Conservation (phyloP, 2,888 invertebrate genomes). For the Drosophila ustulata region DNA sequence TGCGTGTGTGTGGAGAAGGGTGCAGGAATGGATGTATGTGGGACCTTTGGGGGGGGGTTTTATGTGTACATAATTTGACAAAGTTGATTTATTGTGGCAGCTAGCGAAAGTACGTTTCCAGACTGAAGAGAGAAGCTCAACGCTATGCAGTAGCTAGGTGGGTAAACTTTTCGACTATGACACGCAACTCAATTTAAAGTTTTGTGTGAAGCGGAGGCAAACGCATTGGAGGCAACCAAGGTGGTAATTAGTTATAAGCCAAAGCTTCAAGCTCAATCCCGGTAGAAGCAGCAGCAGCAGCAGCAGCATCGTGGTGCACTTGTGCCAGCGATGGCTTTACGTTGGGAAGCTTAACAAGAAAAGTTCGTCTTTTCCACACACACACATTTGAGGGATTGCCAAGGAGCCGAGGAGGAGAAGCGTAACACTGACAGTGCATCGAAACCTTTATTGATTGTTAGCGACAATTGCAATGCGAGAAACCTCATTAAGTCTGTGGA, state of each 20-base stretch:
- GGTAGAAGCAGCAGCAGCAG: no score
- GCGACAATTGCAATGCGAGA: slow-evolving; percentile 18
- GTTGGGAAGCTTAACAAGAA: slow-evolving; percentile 37
- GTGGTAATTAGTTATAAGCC: slow-evolving; percentile 62
- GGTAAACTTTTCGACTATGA: slow-evolving; percentile 65
- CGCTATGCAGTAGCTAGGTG: slow-evolving; percentile 17
- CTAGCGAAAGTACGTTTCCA: slow-evolving; percentile 45
- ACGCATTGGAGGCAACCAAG: slow-evolving; percentile 19
- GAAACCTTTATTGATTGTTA: slow-evolving; percentile 29
- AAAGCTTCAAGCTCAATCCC: slow-evolving; percentile 42
- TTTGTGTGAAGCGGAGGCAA: slow-evolving; percentile 35
- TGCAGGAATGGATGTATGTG: not conserved
- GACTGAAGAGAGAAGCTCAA: slow-evolving; percentile 36
- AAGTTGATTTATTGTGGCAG: slow-evolving; percentile 58
- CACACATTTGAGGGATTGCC: not conserved
- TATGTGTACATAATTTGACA: slow-evolving; percentile 47
- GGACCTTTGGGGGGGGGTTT: not conserved
- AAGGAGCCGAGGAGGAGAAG: not conserved
- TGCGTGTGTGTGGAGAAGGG: not conserved
- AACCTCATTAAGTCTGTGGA: slow-evolving; percentile 11
- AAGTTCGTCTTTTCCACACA: slow-evolving; percentile 26
- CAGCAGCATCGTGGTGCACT: slow-evolving; percentile 14
- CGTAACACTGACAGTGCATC: slow-evolving; percentile 14
- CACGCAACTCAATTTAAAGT: slow-evolving; percentile 72
- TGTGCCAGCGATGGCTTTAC: slow-evolving; percentile 23